Percentiles rank a stretch among this genome's conserved stretches.
These are phyloP conservation scores for Aurelia sp. DNA, from an alignment of 30 jellyfish, hydroid and myxozoan genomes.

Conservation along the genomic window DNA sequence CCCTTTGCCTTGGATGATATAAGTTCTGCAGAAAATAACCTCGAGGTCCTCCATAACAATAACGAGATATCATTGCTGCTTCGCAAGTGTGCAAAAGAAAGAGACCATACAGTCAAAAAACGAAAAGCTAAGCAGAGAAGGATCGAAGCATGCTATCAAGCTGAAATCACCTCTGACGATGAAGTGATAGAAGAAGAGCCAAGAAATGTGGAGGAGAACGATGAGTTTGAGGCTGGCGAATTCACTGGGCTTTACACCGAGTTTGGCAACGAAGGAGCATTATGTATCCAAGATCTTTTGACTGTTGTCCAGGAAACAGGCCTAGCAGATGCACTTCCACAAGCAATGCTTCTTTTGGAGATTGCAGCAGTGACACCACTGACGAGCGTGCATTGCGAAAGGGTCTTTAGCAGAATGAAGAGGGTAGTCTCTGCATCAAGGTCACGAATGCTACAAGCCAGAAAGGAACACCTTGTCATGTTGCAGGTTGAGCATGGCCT, in stretches of 20 bases:
- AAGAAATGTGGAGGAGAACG: conserved; percentile 25
- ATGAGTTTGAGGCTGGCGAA: conserved; percentile 27
- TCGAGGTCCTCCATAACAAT: conserved; percentile 10
- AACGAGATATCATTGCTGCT: not conserved
- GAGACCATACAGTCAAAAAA: conserved; percentile 1
- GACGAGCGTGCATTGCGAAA: no score
- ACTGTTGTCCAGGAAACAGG: no score
- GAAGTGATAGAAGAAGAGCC: not conserved
- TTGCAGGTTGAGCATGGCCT: no score
- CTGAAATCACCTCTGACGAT: conserved; percentile 1
- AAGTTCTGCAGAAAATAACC: conserved; percentile 8
- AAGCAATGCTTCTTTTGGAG: conserved; percentile 21
- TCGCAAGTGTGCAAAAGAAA: not conserved
- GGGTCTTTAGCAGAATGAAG: no score
- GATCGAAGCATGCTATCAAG: not conserved
- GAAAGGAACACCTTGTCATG: no score
- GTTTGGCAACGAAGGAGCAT: no score
- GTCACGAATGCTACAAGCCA: no score
- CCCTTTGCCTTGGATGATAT: conserved; percentile 29
- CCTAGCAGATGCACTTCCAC: conserved; percentile 38
- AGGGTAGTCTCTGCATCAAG: no score
- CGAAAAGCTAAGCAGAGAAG: not conserved
- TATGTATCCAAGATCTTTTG: no score
- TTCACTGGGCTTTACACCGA: no score
- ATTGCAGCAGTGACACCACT: conserved; percentile 24